Evolutionary conservation across 1,140 invertebrate species (phyloP).

Genomic region (Drosophila ambigua): DNA sequence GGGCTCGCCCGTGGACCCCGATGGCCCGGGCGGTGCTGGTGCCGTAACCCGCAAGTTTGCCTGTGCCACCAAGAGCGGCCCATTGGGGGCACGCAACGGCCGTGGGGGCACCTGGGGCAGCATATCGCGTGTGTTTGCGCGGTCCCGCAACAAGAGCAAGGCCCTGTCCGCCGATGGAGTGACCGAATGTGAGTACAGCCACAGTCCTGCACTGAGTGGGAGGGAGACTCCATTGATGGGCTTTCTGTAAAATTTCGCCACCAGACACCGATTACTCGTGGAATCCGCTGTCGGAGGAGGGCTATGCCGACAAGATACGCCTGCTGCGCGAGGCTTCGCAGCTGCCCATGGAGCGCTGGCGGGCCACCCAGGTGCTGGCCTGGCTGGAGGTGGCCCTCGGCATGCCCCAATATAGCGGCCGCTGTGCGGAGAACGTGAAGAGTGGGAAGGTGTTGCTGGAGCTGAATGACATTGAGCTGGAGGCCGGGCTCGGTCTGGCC

Average conservation of each 20-base stretch:
- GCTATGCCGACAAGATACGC: conserved; percentile 92
- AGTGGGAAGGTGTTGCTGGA: conserved; percentile 97
- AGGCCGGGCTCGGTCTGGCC: conserved; percentile 92
- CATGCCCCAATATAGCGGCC: conserved; percentile 95
- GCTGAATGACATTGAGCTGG: conserved; percentile 93
- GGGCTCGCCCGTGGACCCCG: conserved; percentile 85
- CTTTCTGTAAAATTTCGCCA: not conserved
- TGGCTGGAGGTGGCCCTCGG: conserved; percentile 96
- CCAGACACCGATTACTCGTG: conserved; percentile 84
- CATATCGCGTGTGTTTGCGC: conserved; percentile 93
- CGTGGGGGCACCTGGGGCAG: conserved; percentile 90
- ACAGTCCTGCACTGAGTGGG: not conserved
- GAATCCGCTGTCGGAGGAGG: conserved; percentile 93
- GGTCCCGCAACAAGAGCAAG: conserved; percentile 92
- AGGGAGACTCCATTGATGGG: not conserved
- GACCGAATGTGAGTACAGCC: conserved; percentile 77
- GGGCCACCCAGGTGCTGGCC: conserved; percentile 95
- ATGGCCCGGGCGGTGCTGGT: conserved; percentile 84
- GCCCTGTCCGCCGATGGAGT: conserved; percentile 84
- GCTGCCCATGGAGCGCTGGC: conserved; percentile 95
- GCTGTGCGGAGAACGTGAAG: conserved; percentile 96
- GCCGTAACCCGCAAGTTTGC: conserved; percentile 81
- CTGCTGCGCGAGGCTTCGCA: conserved; percentile 93
- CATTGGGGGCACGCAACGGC: conserved; percentile 84
- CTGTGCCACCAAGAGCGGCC: conserved; percentile 77